phyloP scores from a whole-genome alignment of 2,113 vertebrate species.

The Poicephalus gulielmi region DNA sequence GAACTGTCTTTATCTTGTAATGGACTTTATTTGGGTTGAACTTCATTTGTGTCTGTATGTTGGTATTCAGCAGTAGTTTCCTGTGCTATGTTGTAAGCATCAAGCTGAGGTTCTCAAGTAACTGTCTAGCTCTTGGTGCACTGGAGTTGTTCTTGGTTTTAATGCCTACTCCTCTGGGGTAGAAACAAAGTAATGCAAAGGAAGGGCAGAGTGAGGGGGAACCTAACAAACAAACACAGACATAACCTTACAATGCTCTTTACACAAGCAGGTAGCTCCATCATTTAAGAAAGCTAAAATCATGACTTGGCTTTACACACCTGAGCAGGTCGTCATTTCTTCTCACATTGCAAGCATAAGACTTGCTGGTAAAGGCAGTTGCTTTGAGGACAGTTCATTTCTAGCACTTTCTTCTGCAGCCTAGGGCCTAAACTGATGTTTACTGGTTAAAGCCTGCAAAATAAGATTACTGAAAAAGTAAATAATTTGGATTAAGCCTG shows the following conservation, averaged over 20 bases:
- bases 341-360: background rate
- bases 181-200: background rate
- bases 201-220: background rate
- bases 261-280: background rate
- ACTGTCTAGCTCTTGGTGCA: background rate
- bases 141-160: background rate
- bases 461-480: background rate
- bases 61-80: background rate
- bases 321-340: background rate
- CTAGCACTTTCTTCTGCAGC: background rate
- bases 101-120: background rate
- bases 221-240: background rate
- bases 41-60: slow-evolving; percentile 26
- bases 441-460: background rate
- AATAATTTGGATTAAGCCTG: background rate
- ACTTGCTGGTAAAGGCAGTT: background rate
- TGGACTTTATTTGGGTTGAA: background rate
- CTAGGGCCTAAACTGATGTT: background rate
- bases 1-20: background rate
- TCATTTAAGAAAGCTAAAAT: background rate
- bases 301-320: background rate
- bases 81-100: background rate
- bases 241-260: background rate
- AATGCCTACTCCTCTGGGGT: background rate
- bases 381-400: background rate